These are phyloP conservation scores for Trichomalopsis sarcophagae DNA, from an alignment of 1,140 invertebrate species.

Conservation along the genomic window DNA sequence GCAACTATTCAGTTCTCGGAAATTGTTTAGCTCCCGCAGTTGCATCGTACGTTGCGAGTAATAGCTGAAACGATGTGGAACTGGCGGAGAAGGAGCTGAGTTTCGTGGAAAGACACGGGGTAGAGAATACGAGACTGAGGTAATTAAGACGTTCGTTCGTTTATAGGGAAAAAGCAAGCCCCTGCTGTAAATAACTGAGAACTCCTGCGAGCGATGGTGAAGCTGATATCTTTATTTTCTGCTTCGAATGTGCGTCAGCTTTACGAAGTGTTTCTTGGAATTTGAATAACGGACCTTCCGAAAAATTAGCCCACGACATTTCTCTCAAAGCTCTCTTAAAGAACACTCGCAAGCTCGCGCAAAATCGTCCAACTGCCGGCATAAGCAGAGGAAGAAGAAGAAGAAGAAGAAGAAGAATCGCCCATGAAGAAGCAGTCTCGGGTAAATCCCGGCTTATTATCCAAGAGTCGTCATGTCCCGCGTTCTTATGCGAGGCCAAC, in stretches of 20 bases:
- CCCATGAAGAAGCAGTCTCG: not conserved
- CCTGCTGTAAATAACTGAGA: too few relatives aligned
- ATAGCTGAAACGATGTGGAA: not conserved
- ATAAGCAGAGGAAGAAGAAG: not conserved
- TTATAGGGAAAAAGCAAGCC: too few relatives aligned
- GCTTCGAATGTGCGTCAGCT: too few relatives aligned
- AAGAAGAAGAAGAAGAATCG: not conserved
- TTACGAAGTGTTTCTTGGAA: too few relatives aligned
- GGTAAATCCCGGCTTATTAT: slow-evolving; percentile 24
- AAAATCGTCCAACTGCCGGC: not conserved
- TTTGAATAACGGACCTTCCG: not conserved
- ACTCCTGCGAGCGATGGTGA: too few relatives aligned
- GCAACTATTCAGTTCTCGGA: slow-evolving; percentile 3
- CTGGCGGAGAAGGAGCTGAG: too few relatives aligned
- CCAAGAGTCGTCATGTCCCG: not conserved
- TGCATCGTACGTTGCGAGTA: not conserved
- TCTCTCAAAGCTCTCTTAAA: not conserved
- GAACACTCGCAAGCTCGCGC: not conserved
- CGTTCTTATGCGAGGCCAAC: not conserved
- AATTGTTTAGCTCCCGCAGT: not conserved
- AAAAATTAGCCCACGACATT: not conserved
- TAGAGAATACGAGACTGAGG: not conserved
- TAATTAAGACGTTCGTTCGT: not conserved
- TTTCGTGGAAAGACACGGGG: not conserved
- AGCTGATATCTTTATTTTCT: too few relatives aligned